A percentile compares a stretch with the other conserved stretches of the same genome.
phyloP scores from a whole-genome alignment of 1,140 invertebrate species.

The Melipona quadrifasciata region DNA sequence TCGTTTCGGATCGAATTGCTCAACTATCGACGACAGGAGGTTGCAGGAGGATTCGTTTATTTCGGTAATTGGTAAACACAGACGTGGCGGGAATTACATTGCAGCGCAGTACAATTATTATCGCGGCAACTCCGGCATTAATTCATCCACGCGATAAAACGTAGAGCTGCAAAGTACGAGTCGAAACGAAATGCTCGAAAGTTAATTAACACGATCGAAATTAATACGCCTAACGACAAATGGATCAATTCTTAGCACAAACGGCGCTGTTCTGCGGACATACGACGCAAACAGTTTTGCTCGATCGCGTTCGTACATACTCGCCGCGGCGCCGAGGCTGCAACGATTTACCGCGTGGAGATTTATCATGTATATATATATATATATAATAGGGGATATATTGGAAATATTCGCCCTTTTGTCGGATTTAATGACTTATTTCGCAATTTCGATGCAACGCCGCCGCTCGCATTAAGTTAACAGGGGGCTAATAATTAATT shows the following conservation, averaged over 20 bases:
- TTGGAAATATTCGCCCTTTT: conserved; percentile 10
- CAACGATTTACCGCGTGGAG: neutral
- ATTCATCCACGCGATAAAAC: neutral
- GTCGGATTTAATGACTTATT: conserved; percentile 32
- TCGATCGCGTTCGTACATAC: neutral
- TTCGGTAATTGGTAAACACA: neutral
- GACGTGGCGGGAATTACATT: neutral
- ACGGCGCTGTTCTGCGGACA: neutral
- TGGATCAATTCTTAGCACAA: neutral
- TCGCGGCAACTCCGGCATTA: neutral
- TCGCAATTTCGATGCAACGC: conserved; percentile 24
- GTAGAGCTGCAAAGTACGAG: neutral
- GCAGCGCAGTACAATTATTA: neutral
- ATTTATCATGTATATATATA: neutral
- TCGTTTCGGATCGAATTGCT: neutral
- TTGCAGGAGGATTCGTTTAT: too few relatives aligned
- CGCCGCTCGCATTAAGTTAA: conserved; percentile 14
- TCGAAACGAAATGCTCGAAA: neutral
- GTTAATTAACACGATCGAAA: neutral
- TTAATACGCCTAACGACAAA: neutral
- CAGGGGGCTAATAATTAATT: conserved; percentile 46
- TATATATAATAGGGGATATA: neutral
- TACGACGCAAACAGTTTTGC: neutral
- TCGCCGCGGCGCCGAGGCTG: neutral
- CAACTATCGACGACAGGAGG: neutral